Evolutionary conservation across 2,888 invertebrate species (phyloP).

Genomic region (Epinotia bilunana): DNA sequence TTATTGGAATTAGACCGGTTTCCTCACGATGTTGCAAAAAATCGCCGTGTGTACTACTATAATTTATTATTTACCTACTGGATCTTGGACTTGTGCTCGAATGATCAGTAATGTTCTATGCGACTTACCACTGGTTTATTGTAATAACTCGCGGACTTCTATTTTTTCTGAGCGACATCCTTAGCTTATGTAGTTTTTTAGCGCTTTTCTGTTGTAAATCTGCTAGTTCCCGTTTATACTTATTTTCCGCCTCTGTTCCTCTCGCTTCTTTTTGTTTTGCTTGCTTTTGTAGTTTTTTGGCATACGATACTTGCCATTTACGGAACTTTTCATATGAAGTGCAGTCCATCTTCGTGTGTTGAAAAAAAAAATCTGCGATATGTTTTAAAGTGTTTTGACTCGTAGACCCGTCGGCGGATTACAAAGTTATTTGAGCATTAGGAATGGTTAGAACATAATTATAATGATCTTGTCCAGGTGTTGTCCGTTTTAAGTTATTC

Average conservation of each 20-base stretch:
- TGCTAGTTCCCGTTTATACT: constrained; percentile 8
- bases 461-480: neutral
- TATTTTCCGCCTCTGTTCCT: neutral
- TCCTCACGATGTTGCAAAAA: no score
- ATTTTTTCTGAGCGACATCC: neutral
- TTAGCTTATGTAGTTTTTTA: constrained; percentile 4
- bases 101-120: neutral
- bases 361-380: neutral
- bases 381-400: neutral
- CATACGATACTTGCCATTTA: constrained; percentile 13
- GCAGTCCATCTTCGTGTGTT: constrained; percentile 9
- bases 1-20: no score
- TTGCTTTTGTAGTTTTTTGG: constrained; percentile 16
- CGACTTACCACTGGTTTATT: constrained; percentile 4
- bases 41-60: no score
- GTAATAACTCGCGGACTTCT: neutral
- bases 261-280: neutral
- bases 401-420: neutral
- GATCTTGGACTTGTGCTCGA: no score
- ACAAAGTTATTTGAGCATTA: neutral
- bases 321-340: constrained; percentile 19
- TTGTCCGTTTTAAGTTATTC: neutral
- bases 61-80: no score
- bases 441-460: neutral
- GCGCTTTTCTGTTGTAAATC: constrained; percentile 1